Evolutionary conservation across 1,140 invertebrate genomes (phyloP).

Genomic region (Chionoecetes opilio): DNA sequence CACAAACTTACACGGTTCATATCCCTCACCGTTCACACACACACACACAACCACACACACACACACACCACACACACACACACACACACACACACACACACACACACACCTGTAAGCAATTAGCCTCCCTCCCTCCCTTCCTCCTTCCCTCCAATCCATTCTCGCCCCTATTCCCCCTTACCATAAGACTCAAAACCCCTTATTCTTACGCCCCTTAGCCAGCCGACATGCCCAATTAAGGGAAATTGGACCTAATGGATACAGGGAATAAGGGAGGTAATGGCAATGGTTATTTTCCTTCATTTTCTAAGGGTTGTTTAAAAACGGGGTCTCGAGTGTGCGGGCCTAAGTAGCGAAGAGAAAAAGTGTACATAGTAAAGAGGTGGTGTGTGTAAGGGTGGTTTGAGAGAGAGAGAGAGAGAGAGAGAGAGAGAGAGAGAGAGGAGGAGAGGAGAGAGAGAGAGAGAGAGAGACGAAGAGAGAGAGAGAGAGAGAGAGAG

Average conservation of each 20-base stretch:
- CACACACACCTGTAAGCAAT: slow-evolving; percentile 4
- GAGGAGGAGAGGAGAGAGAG: neutral
- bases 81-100: slow-evolving; percentile 6
- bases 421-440: neutral
- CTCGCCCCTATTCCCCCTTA: neutral
- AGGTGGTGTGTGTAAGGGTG: too few relatives aligned
- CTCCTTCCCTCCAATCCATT: neutral
- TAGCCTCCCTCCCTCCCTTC: neutral
- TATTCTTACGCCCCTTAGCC: neutral
- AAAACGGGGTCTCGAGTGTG: too few relatives aligned
- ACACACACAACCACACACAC: neutral
- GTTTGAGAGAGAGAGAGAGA: neutral
- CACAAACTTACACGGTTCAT: slow-evolving; percentile 1
- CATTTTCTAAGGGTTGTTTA: neutral
- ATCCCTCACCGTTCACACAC: neutral
- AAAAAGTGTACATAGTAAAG: too few relatives aligned
- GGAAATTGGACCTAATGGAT: slow-evolving; percentile 28
- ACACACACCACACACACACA: neutral
- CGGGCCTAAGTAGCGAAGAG: too few relatives aligned
- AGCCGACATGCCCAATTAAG: neutral
- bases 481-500: too few relatives aligned
- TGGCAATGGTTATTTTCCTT: neutral
- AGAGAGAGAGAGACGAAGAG: too few relatives aligned
- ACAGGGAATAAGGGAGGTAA: neutral
- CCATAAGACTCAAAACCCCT: neutral